A percentile compares a stretch with the other conserved stretches of the same genome.
These are phyloP conservation scores for Epinotia bilunana DNA, from an alignment of 2,888 invertebrate genomes.

Conservation along the genomic window DNA sequence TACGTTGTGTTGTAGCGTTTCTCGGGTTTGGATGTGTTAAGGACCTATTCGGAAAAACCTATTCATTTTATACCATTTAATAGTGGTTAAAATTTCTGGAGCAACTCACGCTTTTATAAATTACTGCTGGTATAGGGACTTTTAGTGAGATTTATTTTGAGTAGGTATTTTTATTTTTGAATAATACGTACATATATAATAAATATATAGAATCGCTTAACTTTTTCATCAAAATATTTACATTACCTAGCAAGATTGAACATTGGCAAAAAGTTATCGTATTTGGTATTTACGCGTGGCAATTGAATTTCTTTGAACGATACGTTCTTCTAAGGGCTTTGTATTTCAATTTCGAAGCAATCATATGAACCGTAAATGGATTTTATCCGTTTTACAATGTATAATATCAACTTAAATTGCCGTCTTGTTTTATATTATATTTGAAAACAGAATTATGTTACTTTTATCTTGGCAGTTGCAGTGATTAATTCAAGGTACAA, in stretches of 20 bases:
- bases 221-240: background rate
- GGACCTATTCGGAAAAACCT: too few species aligned
- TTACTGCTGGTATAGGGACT: too few species aligned
- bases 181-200: too few species aligned
- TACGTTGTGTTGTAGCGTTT: too few species aligned
- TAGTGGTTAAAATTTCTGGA: too few species aligned
- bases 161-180: too few species aligned
- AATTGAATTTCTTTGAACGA: slow-evolving; percentile 17
- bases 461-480: background rate
- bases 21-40: too few species aligned
- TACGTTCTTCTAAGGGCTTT: background rate
- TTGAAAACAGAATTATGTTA: background rate
- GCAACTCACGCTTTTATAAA: too few species aligned
- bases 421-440: background rate
- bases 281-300: slow-evolving; percentile 4
- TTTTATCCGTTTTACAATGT: background rate
- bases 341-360: background rate
- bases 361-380: background rate
- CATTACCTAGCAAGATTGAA: slow-evolving; percentile 19
- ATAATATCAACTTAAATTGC: background rate
- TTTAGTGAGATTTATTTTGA: too few species aligned
- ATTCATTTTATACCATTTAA: too few species aligned
- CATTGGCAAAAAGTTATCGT: slow-evolving; percentile 6
- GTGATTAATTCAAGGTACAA: too few species aligned
- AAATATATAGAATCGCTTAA: background rate